Conservation (phyloP, 2,888 invertebrate species). For the Lapara coniferarum region DNA sequence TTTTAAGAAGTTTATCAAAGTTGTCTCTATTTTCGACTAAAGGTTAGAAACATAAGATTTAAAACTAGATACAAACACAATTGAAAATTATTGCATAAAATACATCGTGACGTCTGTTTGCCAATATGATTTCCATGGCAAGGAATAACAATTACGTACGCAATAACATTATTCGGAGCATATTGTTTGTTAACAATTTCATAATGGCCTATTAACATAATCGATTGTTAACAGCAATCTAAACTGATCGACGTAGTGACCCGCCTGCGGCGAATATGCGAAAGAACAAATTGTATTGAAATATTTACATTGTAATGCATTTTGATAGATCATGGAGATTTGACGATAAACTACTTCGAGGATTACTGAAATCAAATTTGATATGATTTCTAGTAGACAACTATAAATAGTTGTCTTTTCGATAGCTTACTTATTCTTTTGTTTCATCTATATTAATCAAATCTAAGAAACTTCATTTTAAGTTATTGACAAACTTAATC, state of each 20-base stretch:
- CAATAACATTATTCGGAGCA: conserved; percentile 19
- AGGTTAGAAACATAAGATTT: too few species aligned
- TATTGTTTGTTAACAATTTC: conserved; percentile 41
- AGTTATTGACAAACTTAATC: neutral
- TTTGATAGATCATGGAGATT: neutral
- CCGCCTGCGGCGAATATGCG: neutral
- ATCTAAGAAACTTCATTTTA: neutral
- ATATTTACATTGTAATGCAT: conserved; percentile 1
- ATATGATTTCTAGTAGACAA: too few species aligned
- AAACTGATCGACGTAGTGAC: conserved; percentile 33
- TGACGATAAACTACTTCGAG: neutral
- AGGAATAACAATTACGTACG: conserved; percentile 42
- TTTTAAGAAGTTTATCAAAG: too few species aligned
- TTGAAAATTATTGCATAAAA: neutral
- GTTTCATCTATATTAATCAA: too few species aligned
- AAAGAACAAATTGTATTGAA: conserved; percentile 16
- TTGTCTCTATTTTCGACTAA: too few species aligned
- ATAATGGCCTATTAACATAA: conserved; percentile 50
- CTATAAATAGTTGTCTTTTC: too few species aligned
- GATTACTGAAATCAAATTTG: too few species aligned
- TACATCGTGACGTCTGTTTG: conserved; percentile 31
- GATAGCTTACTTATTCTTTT: too few species aligned
- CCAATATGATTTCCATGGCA: conserved; percentile 43
- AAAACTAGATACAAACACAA: neutral
- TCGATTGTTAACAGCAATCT: conserved; percentile 45